These are phyloP conservation scores for Eulacestoma nigropectus DNA, from an alignment of 2,113 vertebrate species.

Conservation along the genomic window DNA sequence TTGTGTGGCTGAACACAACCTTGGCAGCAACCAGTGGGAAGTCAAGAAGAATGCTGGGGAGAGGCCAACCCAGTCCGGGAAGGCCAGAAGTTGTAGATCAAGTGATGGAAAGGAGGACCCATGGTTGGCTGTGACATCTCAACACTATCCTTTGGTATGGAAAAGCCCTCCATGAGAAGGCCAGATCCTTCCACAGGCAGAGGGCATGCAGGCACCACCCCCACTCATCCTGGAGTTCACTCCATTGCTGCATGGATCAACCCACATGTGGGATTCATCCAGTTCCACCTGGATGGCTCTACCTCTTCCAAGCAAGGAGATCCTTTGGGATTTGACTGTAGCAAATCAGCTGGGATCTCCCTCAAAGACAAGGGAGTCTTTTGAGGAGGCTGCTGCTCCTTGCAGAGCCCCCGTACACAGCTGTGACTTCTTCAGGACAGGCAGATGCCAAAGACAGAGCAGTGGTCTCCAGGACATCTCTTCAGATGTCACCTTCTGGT, in stretches of 20 bases:
- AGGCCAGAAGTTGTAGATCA: background rate
- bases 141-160: background rate
- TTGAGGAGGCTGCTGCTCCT: background rate
- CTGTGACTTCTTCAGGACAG: background rate
- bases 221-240: background rate
- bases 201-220: background rate
- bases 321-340: background rate
- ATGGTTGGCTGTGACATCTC: background rate
- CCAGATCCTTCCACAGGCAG: background rate
- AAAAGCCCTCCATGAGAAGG: background rate
- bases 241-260: rapidly evolving
- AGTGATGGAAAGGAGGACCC: background rate
- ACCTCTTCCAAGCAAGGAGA: background rate
- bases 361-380: background rate
- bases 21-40: background rate
- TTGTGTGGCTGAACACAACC: rapidly evolving
- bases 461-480: background rate
- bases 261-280: rapidly evolving
- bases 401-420: background rate
- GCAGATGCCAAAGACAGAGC: background rate
- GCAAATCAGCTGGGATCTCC: background rate
- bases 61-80: background rate
- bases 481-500: background rate
- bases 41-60: background rate
- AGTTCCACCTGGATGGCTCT: background rate